A percentile compares a stretch with the other conserved stretches of the same genome.
phyloP scores from a whole-genome alignment of 2,888 invertebrate species.

The Caprella mutica region DNA sequence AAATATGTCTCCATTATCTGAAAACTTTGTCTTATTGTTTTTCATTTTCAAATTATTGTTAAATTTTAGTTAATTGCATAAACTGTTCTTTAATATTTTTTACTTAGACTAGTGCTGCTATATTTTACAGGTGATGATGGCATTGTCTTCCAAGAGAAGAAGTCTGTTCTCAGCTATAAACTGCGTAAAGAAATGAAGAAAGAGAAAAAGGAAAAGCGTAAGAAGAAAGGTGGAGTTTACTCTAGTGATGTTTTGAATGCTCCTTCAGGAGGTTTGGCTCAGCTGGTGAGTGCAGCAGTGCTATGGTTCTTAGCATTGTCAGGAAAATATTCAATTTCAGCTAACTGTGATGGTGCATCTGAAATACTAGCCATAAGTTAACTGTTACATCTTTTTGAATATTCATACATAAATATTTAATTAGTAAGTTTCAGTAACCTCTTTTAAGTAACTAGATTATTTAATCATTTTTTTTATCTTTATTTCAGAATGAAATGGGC shows the following conservation, averaged over 20 bases:
- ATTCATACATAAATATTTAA: not conserved
- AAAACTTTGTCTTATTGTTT: too few relatives aligned
- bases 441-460: too few relatives aligned
- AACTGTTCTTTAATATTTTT: not conserved
- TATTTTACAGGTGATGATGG: slow-evolving; percentile 34
- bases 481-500: slow-evolving; percentile 30
- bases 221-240: too few relatives aligned
- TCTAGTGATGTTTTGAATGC: too few relatives aligned
- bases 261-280: too few relatives aligned
- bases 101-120: too few relatives aligned
- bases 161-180: slow-evolving; percentile 31
- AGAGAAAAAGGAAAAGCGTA: slow-evolving; percentile 30
- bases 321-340: not conserved
- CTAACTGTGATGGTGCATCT: not conserved
- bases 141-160: slow-evolving; percentile 33
- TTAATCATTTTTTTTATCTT: not conserved
- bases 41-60: too few relatives aligned
- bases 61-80: not conserved
- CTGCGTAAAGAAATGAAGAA: slow-evolving; percentile 31
- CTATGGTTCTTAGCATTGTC: too few relatives aligned
- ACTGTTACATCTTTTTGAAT: not conserved
- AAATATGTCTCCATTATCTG: not conserved
- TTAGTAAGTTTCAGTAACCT: too few relatives aligned
- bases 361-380: not conserved
- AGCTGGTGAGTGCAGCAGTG: too few relatives aligned